phyloP scores from a whole-genome alignment of 2,888 invertebrate genomes.

The Helobdella robusta region DNA sequence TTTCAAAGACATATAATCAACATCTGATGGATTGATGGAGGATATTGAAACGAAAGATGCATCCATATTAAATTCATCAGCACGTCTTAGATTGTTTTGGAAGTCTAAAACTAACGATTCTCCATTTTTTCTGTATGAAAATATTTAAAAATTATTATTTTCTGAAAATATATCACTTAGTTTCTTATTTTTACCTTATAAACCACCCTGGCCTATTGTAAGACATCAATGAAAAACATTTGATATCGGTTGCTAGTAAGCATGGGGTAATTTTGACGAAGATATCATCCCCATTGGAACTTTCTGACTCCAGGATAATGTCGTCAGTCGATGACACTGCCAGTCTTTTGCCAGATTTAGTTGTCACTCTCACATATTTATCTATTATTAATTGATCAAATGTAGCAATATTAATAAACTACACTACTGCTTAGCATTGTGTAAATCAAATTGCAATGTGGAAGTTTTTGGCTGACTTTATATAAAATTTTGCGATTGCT shows the following conservation, averaged over 20 bases:
- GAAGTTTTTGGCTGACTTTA: too few species aligned
- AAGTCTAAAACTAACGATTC: neutral
- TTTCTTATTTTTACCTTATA: neutral
- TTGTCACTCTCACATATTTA: too few species aligned
- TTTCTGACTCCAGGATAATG: too few species aligned
- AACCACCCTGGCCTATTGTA: conserved; percentile 24
- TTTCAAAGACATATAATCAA: too few species aligned
- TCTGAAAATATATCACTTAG: neutral
- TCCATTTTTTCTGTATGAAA: neutral
- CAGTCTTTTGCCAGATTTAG: too few species aligned
- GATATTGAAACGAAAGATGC: neutral
- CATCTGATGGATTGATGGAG: too few species aligned
- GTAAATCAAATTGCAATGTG: too few species aligned
- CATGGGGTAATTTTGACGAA: conserved; percentile 1
- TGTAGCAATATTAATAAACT: too few species aligned
- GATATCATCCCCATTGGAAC: conserved; percentile 6
- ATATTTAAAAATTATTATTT: too few species aligned
- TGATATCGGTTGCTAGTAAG: neutral
- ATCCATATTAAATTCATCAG: neutral
- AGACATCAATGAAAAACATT: conserved; percentile 22
- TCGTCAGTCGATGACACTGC: too few species aligned
- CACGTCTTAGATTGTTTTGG: neutral
- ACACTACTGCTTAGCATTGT: too few species aligned
- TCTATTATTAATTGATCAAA: neutral
- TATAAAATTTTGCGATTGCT: too few species aligned